These are phyloP conservation scores for Mionectes macconnelli DNA, from an alignment of 2,113 vertebrate genomes.

Conservation along the genomic window DNA sequence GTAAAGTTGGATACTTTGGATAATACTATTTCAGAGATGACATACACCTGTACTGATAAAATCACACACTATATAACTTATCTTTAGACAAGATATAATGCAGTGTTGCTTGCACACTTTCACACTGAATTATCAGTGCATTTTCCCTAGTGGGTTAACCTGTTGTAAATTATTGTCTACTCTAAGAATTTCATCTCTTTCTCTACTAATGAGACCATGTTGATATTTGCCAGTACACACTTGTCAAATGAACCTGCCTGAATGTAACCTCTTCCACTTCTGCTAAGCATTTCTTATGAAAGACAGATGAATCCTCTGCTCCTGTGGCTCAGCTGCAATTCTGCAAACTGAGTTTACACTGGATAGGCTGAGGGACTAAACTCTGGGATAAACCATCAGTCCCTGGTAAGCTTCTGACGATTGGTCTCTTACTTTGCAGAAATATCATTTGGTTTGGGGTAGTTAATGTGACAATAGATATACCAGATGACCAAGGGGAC, in stretches of 20 bases:
- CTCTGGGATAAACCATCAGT: not conserved
- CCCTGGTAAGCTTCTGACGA: not conserved
- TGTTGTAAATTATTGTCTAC: not conserved
- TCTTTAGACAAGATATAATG: conserved; percentile 13
- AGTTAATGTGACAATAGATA: not conserved
- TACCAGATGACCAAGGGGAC: not conserved
- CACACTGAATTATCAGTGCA: not conserved
- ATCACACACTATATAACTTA: conserved; percentile 32
- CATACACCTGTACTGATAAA: conserved; percentile 5
- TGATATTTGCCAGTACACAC: not conserved
- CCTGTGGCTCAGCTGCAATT: not conserved
- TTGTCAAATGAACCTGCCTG: not conserved
- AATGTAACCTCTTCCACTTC: not conserved
- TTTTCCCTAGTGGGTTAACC: not conserved
- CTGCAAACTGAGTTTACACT: not conserved
- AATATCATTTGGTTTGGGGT: not conserved
- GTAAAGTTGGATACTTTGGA: conserved; percentile 4
- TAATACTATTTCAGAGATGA: conserved; percentile 37
- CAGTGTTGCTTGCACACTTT: conserved; percentile 4
- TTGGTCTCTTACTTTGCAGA: not conserved
- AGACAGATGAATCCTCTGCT: not conserved
- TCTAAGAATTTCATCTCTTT: not conserved
- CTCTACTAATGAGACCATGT: not conserved
- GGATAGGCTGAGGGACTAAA: not conserved
- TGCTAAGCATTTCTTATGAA: not conserved